Evolutionary conservation across 2,888 invertebrate genomes (phyloP).

Genomic region (Prosopocoilus inquinatus): DNA sequence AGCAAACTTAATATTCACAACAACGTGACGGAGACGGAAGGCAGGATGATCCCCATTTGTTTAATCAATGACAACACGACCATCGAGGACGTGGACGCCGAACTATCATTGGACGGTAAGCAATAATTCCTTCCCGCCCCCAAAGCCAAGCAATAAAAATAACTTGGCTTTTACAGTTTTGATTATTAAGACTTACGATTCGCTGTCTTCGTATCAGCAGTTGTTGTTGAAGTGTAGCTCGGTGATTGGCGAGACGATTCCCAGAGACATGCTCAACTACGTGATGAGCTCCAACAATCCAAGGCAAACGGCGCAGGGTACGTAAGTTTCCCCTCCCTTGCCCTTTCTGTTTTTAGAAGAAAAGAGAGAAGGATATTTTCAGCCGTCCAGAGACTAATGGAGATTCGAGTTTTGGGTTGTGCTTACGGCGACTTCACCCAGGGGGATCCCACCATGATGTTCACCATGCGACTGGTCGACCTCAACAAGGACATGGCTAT

Average conservation of each 20-base stretch:
- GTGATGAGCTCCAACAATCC: slow-evolving; percentile 54
- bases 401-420: slow-evolving; percentile 60
- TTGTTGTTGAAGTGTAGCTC: slow-evolving; percentile 64
- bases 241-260: slow-evolving; percentile 63
- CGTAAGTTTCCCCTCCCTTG: slow-evolving; percentile 3
- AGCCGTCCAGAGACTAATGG: slow-evolving; percentile 62
- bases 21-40: not conserved
- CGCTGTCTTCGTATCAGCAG: slow-evolving; percentile 63
- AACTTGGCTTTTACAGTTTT: slow-evolving; percentile 53
- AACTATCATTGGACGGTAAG: slow-evolving; percentile 58
- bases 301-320: slow-evolving; percentile 56
- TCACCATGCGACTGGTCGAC: slow-evolving; percentile 41
- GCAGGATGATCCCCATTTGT: slow-evolving; percentile 44
- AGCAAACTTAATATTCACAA: not conserved
- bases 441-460: slow-evolving; percentile 41
- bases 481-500: slow-evolving; percentile 40
- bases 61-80: slow-evolving; percentile 52
- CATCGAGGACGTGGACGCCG: slow-evolving; percentile 55
- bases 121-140: not conserved
- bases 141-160: too few relatives aligned
- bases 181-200: slow-evolving; percentile 64
- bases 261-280: slow-evolving; percentile 59
- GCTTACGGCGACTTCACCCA: slow-evolving; percentile 60
- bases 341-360: not conserved
- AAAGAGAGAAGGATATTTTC: slow-evolving; percentile 19